Percentiles rank a stretch among this genome's conserved stretches.
Evolutionary conservation across 2,797 vertebrate species (phyloP).

Genomic region (Coendou prehensilis): DNA sequence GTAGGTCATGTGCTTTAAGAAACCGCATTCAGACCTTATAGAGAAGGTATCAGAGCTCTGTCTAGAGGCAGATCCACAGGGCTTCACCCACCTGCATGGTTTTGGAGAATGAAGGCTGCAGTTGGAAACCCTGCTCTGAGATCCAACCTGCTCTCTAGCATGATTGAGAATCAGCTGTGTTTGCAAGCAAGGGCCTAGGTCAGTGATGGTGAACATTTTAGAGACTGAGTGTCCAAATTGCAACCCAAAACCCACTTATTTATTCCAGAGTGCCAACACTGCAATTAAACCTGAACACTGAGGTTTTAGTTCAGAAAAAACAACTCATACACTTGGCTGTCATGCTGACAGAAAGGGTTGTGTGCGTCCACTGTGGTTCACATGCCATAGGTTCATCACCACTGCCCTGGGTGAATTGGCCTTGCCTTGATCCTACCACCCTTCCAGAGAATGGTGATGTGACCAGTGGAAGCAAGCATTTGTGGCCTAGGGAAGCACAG

Average conservation of each 20-base stretch:
- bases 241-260: background rate
- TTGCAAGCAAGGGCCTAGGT: background rate
- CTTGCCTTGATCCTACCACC: background rate
- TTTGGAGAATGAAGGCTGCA: background rate
- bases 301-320: background rate
- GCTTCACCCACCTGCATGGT: background rate
- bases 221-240: background rate
- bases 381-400: background rate
- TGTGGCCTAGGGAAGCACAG: background rate
- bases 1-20: background rate
- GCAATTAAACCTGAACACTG: background rate
- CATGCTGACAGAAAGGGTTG: background rate
- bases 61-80: background rate
- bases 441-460: background rate
- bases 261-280: background rate
- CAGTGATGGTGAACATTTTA: background rate
- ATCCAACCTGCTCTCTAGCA: background rate
- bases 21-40: background rate
- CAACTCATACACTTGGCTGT: background rate
- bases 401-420: background rate
- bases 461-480: background rate
- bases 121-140: constrained; percentile 6
- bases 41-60: background rate
- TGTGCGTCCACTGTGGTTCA: background rate
- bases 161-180: background rate